A percentile compares a stretch with the other conserved stretches of the same genome.
These are phyloP conservation scores for Albula glossodonta DNA, from an alignment of 2,113 vertebrate species.

Conservation along the genomic window DNA sequence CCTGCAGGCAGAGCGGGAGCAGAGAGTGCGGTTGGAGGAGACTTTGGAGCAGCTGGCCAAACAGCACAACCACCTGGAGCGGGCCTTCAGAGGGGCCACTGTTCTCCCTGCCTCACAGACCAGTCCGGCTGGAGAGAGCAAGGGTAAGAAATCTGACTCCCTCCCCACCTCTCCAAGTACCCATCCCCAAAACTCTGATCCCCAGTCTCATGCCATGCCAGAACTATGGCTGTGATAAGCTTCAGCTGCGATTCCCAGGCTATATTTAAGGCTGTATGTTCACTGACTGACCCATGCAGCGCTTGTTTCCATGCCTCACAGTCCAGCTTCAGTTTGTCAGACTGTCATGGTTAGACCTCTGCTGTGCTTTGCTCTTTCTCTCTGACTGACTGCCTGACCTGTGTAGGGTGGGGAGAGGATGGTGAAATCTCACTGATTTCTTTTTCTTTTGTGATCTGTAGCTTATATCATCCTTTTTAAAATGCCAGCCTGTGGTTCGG, in stretches of 20 bases:
- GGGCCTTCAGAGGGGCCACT: conserved; percentile 89
- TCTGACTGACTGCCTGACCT: too few relatives aligned
- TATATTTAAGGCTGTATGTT: not conserved
- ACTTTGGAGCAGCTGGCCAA: conserved; percentile 94
- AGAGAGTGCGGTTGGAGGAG: conserved; percentile 91
- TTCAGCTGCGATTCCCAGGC: not conserved
- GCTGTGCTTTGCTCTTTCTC: not conserved
- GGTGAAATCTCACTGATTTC: too few relatives aligned
- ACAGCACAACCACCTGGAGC: conserved; percentile 95
- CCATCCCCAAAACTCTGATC: not conserved
- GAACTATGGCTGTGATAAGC: too few relatives aligned
- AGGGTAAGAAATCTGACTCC: conserved; percentile 67
- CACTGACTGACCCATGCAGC: too few relatives aligned
- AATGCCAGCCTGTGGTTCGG: too few relatives aligned
- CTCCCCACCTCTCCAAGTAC: not conserved
- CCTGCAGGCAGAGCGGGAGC: conserved; percentile 87
- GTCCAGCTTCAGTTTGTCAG: not conserved
- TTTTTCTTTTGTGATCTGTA: too few relatives aligned
- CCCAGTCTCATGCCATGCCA: not conserved
- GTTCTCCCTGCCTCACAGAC: conserved; percentile 74
- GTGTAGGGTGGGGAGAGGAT: too few relatives aligned
- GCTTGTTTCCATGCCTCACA: too few relatives aligned
- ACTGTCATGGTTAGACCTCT: not conserved
- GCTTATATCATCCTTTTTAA: too few relatives aligned
- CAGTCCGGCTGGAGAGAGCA: conserved; percentile 63